Evolutionary conservation across 2,113 vertebrate genomes (phyloP).

Genomic region (Pteronura brasiliensis): DNA sequence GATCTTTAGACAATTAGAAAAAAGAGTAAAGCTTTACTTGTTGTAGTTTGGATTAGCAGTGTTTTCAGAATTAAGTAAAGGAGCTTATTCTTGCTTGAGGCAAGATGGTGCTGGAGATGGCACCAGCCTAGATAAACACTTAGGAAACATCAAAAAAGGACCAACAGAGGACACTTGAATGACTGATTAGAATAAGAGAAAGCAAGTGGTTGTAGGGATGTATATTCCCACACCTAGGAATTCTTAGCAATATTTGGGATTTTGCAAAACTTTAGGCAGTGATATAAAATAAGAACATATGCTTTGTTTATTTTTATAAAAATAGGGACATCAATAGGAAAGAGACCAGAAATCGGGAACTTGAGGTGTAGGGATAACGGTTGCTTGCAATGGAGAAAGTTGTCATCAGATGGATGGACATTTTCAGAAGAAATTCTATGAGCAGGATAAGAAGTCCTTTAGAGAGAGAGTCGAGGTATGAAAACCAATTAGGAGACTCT

Average conservation of each 20-base stretch:
- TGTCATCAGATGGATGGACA: not conserved
- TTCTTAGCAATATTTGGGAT: not conserved
- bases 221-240: not conserved
- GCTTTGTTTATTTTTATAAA: not conserved
- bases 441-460: not conserved
- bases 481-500: not conserved
- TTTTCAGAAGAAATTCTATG: not conserved
- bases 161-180: not conserved
- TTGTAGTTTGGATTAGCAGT: not conserved
- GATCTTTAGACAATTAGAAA: not conserved
- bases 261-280: not conserved
- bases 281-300: not conserved
- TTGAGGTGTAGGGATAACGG: not conserved
- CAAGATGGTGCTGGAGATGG: not conserved
- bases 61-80: not conserved
- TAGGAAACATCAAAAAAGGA: not conserved
- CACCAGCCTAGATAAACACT: not conserved
- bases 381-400: not conserved
- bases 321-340: not conserved
- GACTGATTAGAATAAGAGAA: not conserved
- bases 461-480: not conserved
- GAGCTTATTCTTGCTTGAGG: not conserved
- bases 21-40: not conserved
- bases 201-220: not conserved
- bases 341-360: not conserved